Percentiles rank a stretch among this genome's conserved stretches.
These are phyloP conservation scores for Gari tellinella DNA, from an alignment of 2,888 invertebrate genomes.

Conservation along the genomic window DNA sequence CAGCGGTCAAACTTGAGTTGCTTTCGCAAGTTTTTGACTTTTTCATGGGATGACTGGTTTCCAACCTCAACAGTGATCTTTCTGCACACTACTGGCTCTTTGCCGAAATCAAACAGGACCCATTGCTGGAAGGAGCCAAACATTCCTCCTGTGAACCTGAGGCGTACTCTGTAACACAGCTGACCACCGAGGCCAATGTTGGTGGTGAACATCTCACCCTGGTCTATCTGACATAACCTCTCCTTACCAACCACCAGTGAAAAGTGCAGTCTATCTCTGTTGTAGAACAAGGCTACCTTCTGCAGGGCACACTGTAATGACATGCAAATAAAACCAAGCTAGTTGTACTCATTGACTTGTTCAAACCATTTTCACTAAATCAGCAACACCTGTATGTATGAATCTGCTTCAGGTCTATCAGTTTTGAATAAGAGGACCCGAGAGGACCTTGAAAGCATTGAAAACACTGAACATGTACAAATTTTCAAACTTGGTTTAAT, in stretches of 20 bases:
- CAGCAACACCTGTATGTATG: too few relatives aligned
- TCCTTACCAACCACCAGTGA: constrained; percentile 54
- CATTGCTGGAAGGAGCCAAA: constrained; percentile 82
- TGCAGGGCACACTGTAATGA: constrained; percentile 64
- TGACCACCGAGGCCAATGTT: constrained; percentile 52
- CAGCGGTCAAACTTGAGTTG: constrained; percentile 80
- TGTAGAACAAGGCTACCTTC: constrained; percentile 77
- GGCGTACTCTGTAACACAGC: constrained; percentile 60
- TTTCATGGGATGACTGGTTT: constrained; percentile 68
- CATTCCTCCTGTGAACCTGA: constrained; percentile 77
- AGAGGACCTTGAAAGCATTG: too few relatives aligned
- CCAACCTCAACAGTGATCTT: constrained; percentile 81
- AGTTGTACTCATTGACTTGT: too few relatives aligned
- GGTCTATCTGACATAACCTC: constrained; percentile 73
- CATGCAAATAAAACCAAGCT: too few relatives aligned
- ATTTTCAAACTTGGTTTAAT: too few relatives aligned
- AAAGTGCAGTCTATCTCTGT: constrained; percentile 81
- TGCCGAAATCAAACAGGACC: constrained; percentile 82
- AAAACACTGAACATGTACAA: too few relatives aligned
- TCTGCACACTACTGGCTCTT: constrained; percentile 72
- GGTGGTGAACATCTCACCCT: constrained; percentile 73
- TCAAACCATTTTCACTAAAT: too few relatives aligned
- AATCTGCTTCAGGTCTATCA: too few relatives aligned
- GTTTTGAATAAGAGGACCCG: too few relatives aligned
- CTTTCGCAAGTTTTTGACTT: constrained; percentile 73